Evolutionary conservation across 2,797 vertebrate genomes (phyloP).

Genomic region (Malacoctenus gilli): DNA sequence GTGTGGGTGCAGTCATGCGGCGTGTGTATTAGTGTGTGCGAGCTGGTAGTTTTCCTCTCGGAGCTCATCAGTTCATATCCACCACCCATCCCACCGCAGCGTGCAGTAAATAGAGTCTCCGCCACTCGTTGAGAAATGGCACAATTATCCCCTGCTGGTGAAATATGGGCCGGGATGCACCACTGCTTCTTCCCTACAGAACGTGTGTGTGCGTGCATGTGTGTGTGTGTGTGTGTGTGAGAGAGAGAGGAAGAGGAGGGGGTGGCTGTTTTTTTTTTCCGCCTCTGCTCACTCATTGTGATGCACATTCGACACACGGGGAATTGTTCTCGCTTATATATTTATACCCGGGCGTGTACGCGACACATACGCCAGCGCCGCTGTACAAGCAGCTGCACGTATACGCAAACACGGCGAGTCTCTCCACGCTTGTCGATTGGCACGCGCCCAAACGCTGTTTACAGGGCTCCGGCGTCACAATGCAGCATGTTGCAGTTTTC

Average conservation of each 20-base stretch:
- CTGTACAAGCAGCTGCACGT: constrained; percentile 7
- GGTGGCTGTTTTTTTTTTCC: constrained; percentile 28
- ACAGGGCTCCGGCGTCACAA: constrained; percentile 22
- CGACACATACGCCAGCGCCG: constrained; percentile 23
- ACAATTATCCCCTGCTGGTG: constrained; percentile 82
- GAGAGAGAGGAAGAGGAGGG: background rate
- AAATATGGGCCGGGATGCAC: constrained; percentile 81
- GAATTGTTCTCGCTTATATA: constrained; percentile 34
- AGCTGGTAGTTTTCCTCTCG: constrained; percentile 77
- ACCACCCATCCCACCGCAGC: constrained; percentile 77
- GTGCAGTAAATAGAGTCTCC: constrained; percentile 82
- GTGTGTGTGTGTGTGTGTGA: constrained; percentile 26
- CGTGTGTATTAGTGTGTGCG: constrained; percentile 56
- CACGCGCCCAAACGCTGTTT: constrained; percentile 6
- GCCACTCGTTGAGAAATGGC: constrained; percentile 81
- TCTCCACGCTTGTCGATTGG: constrained; percentile 9
- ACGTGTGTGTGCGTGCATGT: constrained; percentile 40
- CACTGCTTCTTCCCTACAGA: constrained; percentile 73
- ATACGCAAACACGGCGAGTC: background rate
- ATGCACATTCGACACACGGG: constrained; percentile 44
- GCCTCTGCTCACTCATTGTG: constrained; percentile 45
- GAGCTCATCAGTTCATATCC: constrained; percentile 80
- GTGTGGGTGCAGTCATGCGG: constrained; percentile 16
- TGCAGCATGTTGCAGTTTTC: constrained; percentile 50
- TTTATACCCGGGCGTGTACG: constrained; percentile 26